Percentiles rank a stretch among this genome's conserved stretches.
Conservation (phyloP, 2,888 invertebrate genomes). For the Pristionchus arcanus region DNA sequence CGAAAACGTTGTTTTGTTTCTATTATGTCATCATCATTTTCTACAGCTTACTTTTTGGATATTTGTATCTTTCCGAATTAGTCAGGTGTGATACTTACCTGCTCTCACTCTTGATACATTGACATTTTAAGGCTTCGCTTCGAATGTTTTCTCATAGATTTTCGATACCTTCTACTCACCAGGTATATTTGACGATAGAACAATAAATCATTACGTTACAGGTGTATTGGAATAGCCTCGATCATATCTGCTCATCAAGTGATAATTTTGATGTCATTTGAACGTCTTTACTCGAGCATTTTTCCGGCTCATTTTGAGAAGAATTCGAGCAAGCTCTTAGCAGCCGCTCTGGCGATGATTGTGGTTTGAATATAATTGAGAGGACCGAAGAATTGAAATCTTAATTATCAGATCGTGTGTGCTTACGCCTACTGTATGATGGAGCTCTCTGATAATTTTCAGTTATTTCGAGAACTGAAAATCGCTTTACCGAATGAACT, state of each 20-base stretch:
- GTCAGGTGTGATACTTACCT: too few relatives aligned
- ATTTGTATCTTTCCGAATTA: not conserved
- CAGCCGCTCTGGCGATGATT: not conserved
- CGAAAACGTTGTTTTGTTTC: not conserved
- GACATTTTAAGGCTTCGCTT: not conserved
- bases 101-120: not conserved
- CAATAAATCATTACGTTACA: not conserved
- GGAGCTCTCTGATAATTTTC: not conserved
- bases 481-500: not conserved
- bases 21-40: not conserved
- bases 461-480: not conserved
- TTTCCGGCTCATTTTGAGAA: not conserved
- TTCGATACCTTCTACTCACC: not conserved
- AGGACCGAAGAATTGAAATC: not conserved
- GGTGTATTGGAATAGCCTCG: not conserved
- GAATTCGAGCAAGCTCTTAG: not conserved
- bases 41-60: not conserved
- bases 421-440: not conserved
- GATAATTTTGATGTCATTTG: not conserved
- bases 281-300: not conserved
- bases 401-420: not conserved
- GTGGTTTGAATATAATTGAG: not conserved
- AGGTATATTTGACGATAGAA: not conserved
- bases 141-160: constrained; percentile 7
- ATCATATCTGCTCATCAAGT: not conserved